Evolutionary conservation across 2,888 invertebrate species (phyloP).

Genomic region (Galeopsomyia nigrocyanea): DNA sequence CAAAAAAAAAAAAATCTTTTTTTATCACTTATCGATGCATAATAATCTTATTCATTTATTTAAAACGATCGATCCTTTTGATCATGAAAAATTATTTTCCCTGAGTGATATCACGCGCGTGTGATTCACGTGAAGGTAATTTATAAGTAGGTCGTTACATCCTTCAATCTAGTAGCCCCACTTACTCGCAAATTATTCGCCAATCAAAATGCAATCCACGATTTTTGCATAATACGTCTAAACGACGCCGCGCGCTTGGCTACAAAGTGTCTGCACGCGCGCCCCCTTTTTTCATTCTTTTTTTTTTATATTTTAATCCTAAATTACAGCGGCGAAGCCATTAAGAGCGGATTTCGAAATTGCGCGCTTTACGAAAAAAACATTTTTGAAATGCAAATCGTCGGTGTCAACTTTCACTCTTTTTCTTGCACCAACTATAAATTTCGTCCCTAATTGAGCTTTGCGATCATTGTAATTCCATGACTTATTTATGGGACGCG

Average conservation of each 20-base stretch:
- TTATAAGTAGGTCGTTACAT: too few species aligned
- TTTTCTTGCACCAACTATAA: constrained; percentile 64
- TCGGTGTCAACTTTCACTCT: constrained; percentile 36
- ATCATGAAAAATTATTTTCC: too few species aligned
- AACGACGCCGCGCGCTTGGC: constrained; percentile 22
- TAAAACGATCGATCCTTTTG: too few species aligned
- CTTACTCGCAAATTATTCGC: too few species aligned
- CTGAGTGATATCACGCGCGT: too few species aligned
- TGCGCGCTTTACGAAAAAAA: constrained; percentile 56
- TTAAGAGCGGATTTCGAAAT: constrained; percentile 62
- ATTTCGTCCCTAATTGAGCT: constrained; percentile 65
- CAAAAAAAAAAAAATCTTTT: constrained; percentile 10
- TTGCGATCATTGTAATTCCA: constrained; percentile 66
- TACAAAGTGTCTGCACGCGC: constrained; percentile 7
- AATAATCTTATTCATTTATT: too few species aligned
- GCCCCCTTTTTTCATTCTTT: constrained; percentile 9
- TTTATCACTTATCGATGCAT: not conserved
- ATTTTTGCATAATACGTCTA: constrained; percentile 39
- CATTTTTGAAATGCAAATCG: constrained; percentile 65
- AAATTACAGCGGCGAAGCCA: constrained; percentile 43
- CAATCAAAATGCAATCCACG: constrained; percentile 16
- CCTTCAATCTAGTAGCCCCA: too few species aligned
- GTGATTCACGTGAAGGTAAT: too few species aligned
- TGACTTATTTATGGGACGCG: constrained; percentile 61
- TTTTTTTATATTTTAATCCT: constrained; percentile 30